A percentile compares a stretch with the other conserved stretches of the same genome.
These are phyloP conservation scores for Meganola albula DNA, from an alignment of 2,888 invertebrate species.

Conservation along the genomic window DNA sequence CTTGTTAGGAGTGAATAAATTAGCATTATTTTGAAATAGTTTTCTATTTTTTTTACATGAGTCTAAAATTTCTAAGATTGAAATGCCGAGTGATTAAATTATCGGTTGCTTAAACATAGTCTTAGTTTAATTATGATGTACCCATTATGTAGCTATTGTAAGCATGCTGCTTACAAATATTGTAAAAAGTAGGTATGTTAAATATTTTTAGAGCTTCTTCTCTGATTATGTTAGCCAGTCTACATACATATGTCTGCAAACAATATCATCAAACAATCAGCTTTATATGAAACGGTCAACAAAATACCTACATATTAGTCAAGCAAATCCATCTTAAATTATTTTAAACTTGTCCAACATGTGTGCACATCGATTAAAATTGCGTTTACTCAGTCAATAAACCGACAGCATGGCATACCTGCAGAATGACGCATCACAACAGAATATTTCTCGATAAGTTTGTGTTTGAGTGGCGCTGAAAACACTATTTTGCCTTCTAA, in stretches of 20 bases:
- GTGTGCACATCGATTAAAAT: slow-evolving; percentile 27
- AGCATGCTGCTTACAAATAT: too few relatives aligned
- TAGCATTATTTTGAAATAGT: too few relatives aligned
- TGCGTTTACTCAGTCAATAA: slow-evolving; percentile 21
- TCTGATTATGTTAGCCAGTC: slow-evolving; percentile 10
- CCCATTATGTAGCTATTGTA: too few relatives aligned
- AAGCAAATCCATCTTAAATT: slow-evolving; percentile 21
- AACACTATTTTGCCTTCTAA: slow-evolving; percentile 33
- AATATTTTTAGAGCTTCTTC: too few relatives aligned
- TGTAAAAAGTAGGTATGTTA: too few relatives aligned
- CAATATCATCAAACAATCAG: slow-evolving; percentile 12
- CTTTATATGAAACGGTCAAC: slow-evolving; percentile 22
- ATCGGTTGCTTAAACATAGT: too few relatives aligned
- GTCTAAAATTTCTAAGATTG: too few relatives aligned
- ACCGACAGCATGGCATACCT: slow-evolving; percentile 25
- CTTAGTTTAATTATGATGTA: too few relatives aligned
- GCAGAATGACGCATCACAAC: slow-evolving; percentile 23
- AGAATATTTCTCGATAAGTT: slow-evolving; percentile 4
- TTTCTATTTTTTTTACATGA: too few relatives aligned
- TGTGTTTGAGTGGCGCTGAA: slow-evolving; percentile 47
- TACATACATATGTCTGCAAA: slow-evolving; percentile 17
- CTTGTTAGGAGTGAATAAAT: too few relatives aligned
- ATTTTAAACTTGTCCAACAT: slow-evolving; percentile 23
- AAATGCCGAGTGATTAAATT: too few relatives aligned
- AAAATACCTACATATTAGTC: slow-evolving; percentile 20